These are phyloP conservation scores for Peromyscus aztecus DNA, from an alignment of 2,797 vertebrate genomes.

Conservation along the genomic window DNA sequence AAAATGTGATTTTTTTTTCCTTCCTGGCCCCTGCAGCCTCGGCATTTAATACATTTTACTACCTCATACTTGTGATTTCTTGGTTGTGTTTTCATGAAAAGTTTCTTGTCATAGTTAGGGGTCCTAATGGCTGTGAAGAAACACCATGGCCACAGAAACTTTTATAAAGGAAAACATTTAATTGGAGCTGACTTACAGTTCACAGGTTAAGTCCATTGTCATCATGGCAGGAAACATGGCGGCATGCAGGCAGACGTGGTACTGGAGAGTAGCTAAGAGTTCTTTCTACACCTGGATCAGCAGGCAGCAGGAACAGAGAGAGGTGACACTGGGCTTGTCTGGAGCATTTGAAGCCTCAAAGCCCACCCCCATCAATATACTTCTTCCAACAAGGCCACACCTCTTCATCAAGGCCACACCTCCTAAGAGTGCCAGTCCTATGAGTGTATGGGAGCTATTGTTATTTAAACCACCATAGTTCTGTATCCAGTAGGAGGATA, in stretches of 20 bases:
- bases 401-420: neutral
- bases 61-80: neutral
- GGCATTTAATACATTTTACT: neutral
- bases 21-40: neutral
- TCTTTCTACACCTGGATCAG: too few relatives aligned
- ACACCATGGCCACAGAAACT: too few relatives aligned
- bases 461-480: neutral
- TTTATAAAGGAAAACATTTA: neutral
- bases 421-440: neutral
- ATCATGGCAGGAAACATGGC: neutral
- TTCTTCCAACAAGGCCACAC: neutral
- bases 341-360: neutral
- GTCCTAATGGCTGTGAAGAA: neutral
- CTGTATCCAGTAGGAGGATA: neutral
- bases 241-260: neutral
- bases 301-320: neutral
- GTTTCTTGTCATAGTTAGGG: neutral
- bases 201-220: too few relatives aligned
- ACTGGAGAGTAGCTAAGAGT: neutral
- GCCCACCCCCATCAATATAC: neutral
- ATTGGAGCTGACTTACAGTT: neutral
- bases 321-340: neutral
- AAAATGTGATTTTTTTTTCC: neutral
- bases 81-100: constrained; percentile 3
- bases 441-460: neutral